These are phyloP conservation scores for Neopelma chrysocephalum DNA, from an alignment of 2,797 vertebrate species.

Conservation along the genomic window DNA sequence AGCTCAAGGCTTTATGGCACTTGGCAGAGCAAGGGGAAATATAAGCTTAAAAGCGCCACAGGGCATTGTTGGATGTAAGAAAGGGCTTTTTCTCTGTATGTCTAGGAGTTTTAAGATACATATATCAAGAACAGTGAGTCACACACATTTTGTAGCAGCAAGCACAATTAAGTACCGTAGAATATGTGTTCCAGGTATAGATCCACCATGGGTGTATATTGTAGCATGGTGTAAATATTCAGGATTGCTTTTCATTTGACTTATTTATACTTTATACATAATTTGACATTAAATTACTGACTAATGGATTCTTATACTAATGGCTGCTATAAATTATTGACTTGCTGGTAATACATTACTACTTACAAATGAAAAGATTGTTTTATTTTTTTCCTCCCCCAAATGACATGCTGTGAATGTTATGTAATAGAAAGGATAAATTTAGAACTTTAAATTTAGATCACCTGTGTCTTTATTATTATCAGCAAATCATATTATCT, in stretches of 20 bases:
- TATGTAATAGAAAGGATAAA: not conserved
- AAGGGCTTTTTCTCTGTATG: not conserved
- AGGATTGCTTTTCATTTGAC: not conserved
- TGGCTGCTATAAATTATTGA: not conserved
- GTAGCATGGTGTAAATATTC: not conserved
- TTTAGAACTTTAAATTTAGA: not conserved
- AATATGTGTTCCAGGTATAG: not conserved
- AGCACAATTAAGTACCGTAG: not conserved
- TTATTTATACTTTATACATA: not conserved
- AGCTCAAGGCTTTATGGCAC: accelerated
- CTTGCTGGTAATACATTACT: not conserved
- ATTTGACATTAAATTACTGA: not conserved
- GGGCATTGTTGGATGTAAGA: not conserved
- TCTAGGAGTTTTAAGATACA: not conserved
- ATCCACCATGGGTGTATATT: not conserved
- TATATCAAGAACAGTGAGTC: not conserved
- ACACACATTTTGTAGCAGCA: not conserved
- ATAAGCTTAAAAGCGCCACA: not conserved
- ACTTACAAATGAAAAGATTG: not conserved
- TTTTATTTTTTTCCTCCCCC: not conserved
- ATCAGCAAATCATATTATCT: not conserved
- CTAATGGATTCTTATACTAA: not conserved
- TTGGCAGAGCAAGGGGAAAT: not conserved
- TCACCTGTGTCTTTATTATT: not conserved
- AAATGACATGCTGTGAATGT: not conserved